These are phyloP conservation scores for Brachyrhaphis roseni DNA, from an alignment of 2,797 vertebrate genomes.

Conservation along the genomic window DNA sequence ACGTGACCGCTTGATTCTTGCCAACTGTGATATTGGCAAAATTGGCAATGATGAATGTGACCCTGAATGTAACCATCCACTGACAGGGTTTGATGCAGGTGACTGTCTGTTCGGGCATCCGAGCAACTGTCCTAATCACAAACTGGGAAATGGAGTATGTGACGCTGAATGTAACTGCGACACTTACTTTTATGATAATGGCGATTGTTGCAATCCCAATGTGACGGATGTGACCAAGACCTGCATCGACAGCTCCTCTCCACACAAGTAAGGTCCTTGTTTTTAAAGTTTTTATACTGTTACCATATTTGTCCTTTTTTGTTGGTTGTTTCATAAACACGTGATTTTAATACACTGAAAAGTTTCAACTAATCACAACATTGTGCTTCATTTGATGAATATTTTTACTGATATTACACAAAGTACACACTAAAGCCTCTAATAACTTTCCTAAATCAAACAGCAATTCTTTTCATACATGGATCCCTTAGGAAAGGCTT, in stretches of 20 bases:
- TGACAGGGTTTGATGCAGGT: constrained; percentile 93
- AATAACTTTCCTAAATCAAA: constrained; percentile 58
- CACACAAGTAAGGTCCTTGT: constrained; percentile 87
- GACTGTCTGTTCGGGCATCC: constrained; percentile 86
- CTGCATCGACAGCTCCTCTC: constrained; percentile 94
- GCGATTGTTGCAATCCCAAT: constrained; percentile 95
- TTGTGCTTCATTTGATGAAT: constrained; percentile 41
- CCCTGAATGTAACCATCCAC: constrained; percentile 93
- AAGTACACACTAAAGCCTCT: constrained; percentile 37
- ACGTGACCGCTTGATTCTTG: constrained; percentile 90
- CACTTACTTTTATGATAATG: constrained; percentile 89
- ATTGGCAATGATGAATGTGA: constrained; percentile 92
- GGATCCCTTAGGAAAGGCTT: constrained; percentile 52
- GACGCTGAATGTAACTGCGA: constrained; percentile 97
- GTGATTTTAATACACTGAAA: constrained; percentile 24
- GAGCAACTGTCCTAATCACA: constrained; percentile 82
- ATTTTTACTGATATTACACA: constrained; percentile 33
- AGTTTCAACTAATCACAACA: constrained; percentile 28
- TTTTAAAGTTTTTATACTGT: constrained; percentile 21
- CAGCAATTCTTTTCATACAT: constrained; percentile 59
- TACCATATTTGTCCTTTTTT: constrained; percentile 25
- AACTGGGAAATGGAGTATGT: constrained; percentile 90
- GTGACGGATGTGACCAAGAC: constrained; percentile 97
- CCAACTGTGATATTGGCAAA: constrained; percentile 97
- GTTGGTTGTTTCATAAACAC: constrained; percentile 24